phyloP scores from a whole-genome alignment of 1,140 invertebrate genomes.

The Lepidurus arcticus region DNA sequence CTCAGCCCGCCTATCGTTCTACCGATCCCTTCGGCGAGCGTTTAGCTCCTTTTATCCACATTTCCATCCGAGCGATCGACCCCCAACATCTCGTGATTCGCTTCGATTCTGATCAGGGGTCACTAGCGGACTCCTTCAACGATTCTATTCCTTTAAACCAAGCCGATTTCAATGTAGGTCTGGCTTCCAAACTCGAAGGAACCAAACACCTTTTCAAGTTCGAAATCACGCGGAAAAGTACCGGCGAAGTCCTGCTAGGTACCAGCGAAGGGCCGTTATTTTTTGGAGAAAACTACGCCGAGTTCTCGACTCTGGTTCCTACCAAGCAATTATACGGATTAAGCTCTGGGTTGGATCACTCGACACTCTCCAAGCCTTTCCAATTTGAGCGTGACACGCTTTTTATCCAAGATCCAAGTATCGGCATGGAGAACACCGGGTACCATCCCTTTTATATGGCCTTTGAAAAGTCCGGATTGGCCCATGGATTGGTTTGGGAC shows the following conservation, averaged over 20 bases:
- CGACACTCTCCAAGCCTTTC: neutral
- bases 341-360: neutral
- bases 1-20: constrained; percentile 4
- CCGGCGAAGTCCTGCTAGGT: constrained; percentile 24
- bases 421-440: constrained; percentile 20
- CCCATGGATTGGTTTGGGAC: constrained; percentile 34
- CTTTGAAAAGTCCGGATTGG: constrained; percentile 27
- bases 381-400: neutral
- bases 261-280: constrained; percentile 30
- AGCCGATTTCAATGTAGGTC: constrained; percentile 27
- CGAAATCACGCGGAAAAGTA: constrained; percentile 21
- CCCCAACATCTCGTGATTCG: constrained; percentile 29
- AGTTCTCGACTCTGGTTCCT: constrained; percentile 30
- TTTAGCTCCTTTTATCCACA: neutral
- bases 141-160: constrained; percentile 9
- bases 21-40: neutral
- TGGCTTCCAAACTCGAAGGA: neutral
- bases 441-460: constrained; percentile 35
- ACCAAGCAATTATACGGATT: constrained; percentile 28
- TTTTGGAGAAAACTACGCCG: constrained; percentile 30
- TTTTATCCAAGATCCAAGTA: neutral
- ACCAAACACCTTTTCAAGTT: constrained; percentile 25
- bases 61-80: constrained; percentile 29
- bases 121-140: neutral
- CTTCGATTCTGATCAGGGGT: neutral